These are phyloP conservation scores for Catocala fraxini DNA, from an alignment of 2,888 invertebrate species.

Conservation along the genomic window DNA sequence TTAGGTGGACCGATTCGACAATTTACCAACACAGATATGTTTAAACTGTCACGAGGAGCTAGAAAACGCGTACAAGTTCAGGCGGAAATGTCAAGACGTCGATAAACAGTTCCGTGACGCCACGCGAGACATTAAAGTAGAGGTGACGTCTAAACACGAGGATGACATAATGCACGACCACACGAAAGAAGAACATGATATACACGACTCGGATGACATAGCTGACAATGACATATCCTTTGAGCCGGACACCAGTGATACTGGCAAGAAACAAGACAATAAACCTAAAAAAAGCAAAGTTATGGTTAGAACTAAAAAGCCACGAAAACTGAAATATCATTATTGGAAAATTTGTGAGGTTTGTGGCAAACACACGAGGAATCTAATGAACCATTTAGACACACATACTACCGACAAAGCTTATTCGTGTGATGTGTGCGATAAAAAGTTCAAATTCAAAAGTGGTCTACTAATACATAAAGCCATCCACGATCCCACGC, in stretches of 20 bases:
- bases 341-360: constrained; percentile 84
- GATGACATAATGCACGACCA: constrained; percentile 32
- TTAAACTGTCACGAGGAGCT: constrained; percentile 73
- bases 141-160: constrained; percentile 57
- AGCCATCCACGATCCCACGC: constrained; percentile 79
- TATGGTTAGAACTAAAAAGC: constrained; percentile 57
- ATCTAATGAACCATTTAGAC: constrained; percentile 77
- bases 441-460: constrained; percentile 83
- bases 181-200: constrained; percentile 44
- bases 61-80: constrained; percentile 80
- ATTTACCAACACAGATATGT: constrained; percentile 76
- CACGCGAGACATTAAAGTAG: constrained; percentile 64
- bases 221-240: constrained; percentile 45
- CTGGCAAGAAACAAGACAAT: too few species aligned
- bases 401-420: constrained; percentile 73
- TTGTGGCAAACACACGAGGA: constrained; percentile 80
- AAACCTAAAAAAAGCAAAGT: constrained; percentile 48
- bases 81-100: constrained; percentile 78
- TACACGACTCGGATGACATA: constrained; percentile 51
- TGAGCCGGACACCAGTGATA: constrained; percentile 45
- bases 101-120: constrained; percentile 68
- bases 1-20: constrained; percentile 76
- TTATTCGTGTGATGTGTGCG: constrained; percentile 80
- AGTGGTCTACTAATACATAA: constrained; percentile 81
- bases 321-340: constrained; percentile 70